A percentile compares a stretch with the other conserved stretches of the same genome.
These are phyloP conservation scores for Helobdella robusta DNA, from an alignment of 2,888 invertebrate species.

Conservation along the genomic window DNA sequence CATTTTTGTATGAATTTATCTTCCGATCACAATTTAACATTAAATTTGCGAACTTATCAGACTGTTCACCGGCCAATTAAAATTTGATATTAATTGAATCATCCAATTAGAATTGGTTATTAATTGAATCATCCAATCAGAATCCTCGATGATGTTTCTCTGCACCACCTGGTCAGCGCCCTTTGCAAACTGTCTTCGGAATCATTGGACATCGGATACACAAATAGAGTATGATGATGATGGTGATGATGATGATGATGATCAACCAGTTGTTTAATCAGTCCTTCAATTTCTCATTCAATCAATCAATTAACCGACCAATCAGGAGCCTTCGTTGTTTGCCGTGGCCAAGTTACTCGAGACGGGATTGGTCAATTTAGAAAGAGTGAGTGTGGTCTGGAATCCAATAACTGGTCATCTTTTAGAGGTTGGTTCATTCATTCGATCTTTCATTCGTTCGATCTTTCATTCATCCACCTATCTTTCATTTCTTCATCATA, in stretches of 20 bases:
- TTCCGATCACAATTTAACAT: no score
- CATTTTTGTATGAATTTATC: no score
- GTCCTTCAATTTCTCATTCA: conserved; percentile 1
- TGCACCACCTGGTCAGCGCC: conserved; percentile 91
- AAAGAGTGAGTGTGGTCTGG: conserved; percentile 87
- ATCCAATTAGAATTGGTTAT: not conserved
- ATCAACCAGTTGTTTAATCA: not conserved
- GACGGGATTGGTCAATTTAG: conserved; percentile 85
- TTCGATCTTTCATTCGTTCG: no score
- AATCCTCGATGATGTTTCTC: conserved; percentile 79
- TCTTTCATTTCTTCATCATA: no score
- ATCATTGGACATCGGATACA: conserved; percentile 90
- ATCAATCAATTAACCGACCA: not conserved
- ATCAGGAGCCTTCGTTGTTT: conserved; percentile 83
- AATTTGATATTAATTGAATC: not conserved
- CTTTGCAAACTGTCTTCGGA: conserved; percentile 89
- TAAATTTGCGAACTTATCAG: no score
- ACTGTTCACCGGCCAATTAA: no score
- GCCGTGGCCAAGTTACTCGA: conserved; percentile 97
- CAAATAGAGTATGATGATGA: conserved; percentile 62
- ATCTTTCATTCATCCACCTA: no score
- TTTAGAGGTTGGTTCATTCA: conserved; percentile 62
- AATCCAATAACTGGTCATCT: conserved; percentile 85
- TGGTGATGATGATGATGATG: not conserved
- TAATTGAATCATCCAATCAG: conserved; percentile 36